phyloP scores from a whole-genome alignment of 2,888 invertebrate genomes.

The Anthrax anthrax region DNA sequence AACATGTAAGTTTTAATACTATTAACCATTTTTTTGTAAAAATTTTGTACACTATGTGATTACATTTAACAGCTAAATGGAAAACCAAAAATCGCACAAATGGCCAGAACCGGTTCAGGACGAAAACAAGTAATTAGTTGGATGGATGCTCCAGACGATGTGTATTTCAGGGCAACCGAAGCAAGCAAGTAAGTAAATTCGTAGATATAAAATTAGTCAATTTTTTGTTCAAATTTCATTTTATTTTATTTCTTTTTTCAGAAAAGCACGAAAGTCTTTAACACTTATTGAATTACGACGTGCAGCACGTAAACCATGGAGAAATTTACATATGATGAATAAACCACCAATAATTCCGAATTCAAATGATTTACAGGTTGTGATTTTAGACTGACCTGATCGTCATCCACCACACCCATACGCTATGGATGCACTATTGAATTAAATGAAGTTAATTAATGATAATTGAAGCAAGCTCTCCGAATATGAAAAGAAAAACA shows the following conservation, averaged over 20 bases:
- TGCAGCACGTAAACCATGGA: constrained; percentile 76
- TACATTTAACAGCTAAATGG: constrained; percentile 64
- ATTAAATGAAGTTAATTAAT: constrained; percentile 19
- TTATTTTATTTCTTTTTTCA: constrained; percentile 23
- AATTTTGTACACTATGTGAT: background rate
- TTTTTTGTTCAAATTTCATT: background rate
- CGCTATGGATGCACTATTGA: constrained; percentile 51
- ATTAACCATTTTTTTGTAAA: background rate
- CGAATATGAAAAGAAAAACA: too few relatives aligned
- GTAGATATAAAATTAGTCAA: background rate
- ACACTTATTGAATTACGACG: constrained; percentile 64
- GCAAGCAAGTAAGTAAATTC: constrained; percentile 60
- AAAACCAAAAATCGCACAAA: constrained; percentile 66
- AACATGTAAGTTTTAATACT: constrained; percentile 49
- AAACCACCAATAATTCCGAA: constrained; percentile 26
- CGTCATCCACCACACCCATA: constrained; percentile 38
- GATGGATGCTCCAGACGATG: constrained; percentile 97
- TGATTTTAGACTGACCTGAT: constrained; percentile 57
- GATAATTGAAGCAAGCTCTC: too few relatives aligned
- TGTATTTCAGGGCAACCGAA: constrained; percentile 86
- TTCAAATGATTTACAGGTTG: constrained; percentile 49
- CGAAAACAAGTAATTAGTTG: constrained; percentile 90
- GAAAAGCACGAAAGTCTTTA: constrained; percentile 71
- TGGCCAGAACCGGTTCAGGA: constrained; percentile 58
- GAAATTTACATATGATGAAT: constrained; percentile 41